These are phyloP conservation scores for Sciurus niger DNA, from an alignment of 2,113 vertebrate genomes.

Conservation along the genomic window DNA sequence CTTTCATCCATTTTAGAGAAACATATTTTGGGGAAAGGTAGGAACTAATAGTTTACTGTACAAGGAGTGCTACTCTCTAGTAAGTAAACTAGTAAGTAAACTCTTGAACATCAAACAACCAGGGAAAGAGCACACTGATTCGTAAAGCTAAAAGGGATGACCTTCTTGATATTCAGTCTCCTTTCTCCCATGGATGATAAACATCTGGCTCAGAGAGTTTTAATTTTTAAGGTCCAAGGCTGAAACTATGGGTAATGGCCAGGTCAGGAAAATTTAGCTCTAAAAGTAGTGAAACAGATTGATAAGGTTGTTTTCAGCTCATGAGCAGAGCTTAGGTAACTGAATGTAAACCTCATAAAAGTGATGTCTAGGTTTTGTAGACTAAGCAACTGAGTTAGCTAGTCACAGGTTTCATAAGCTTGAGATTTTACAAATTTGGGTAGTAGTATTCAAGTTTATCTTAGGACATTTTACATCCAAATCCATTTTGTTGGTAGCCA, in stretches of 20 bases:
- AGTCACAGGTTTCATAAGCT: neutral
- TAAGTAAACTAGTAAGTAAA: neutral
- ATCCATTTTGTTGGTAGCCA: neutral
- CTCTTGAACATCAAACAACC: neutral
- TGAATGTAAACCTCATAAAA: neutral
- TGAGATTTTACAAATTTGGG: neutral
- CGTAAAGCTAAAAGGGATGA: neutral
- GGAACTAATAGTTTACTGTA: neutral
- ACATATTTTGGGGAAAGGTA: neutral
- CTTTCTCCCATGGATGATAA: neutral
- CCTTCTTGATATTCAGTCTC: neutral
- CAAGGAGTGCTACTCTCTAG: neutral
- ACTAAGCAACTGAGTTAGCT: neutral
- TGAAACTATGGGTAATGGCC: neutral
- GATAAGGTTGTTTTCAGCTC: neutral
- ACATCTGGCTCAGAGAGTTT: neutral
- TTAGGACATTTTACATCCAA: neutral
- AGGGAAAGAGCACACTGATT: neutral
- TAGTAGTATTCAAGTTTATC: neutral
- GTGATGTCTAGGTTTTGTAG: neutral
- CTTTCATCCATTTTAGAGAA: neutral
- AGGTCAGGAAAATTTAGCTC: neutral
- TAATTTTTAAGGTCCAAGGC: neutral
- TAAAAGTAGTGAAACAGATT: constrained; percentile 35
- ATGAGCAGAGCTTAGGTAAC: neutral